phyloP scores from a whole-genome alignment of 2,113 vertebrate genomes.

The Spheniscus mendiculus region DNA sequence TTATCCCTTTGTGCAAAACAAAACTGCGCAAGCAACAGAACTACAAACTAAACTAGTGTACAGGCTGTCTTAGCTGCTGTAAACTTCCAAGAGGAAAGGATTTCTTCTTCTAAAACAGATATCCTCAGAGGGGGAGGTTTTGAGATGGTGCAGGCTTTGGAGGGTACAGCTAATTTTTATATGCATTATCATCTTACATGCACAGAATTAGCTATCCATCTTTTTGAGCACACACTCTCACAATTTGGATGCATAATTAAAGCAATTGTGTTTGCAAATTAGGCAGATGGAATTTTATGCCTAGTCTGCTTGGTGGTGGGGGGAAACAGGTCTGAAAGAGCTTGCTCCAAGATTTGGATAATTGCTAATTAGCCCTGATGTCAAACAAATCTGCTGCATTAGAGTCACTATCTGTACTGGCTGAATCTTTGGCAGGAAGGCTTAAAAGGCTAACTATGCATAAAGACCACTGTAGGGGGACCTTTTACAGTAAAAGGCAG shows the following conservation, averaged over 20 bases:
- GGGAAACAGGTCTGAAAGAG: not conserved
- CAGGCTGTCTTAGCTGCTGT: not conserved
- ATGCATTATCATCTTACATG: not conserved
- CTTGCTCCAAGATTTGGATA: constrained; percentile 5
- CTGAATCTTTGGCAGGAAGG: not conserved
- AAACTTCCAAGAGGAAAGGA: not conserved
- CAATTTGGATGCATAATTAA: constrained; percentile 32
- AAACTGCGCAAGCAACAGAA: not conserved
- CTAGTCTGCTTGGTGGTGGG: not conserved
- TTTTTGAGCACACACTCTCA: not conserved
- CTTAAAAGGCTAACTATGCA: not conserved
- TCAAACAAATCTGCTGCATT: constrained; percentile 29
- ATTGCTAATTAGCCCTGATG: constrained; percentile 30
- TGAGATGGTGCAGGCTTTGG: not conserved
- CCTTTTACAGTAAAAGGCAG: not conserved
- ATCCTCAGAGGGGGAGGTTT: not conserved
- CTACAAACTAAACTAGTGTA: not conserved
- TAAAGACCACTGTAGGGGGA: not conserved
- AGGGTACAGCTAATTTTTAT: not conserved
- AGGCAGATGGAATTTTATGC: constrained; percentile 32
- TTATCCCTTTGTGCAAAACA: not conserved
- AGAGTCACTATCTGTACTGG: not conserved
- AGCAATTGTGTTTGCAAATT: constrained; percentile 35
- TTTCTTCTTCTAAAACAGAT: not conserved
- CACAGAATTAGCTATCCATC: not conserved